These are phyloP conservation scores for Acanthurus tractus DNA, from an alignment of 2,797 vertebrate species.

Conservation along the genomic window DNA sequence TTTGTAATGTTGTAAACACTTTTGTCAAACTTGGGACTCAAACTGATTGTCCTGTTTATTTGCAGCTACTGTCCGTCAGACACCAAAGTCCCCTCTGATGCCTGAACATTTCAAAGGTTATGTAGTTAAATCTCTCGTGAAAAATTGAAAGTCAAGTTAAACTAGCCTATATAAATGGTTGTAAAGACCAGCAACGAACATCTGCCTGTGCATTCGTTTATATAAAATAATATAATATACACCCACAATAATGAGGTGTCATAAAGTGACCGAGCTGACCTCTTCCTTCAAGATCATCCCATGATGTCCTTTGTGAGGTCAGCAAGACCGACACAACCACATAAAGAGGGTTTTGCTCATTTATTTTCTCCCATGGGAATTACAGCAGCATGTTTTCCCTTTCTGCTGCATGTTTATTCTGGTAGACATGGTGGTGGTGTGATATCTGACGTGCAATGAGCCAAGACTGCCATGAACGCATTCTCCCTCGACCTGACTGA, in stretches of 20 bases:
- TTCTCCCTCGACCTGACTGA: constrained; percentile 65
- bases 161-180: background rate
- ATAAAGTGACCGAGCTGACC: constrained; percentile 54
- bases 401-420: constrained; percentile 65
- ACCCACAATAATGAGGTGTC: constrained; percentile 58
- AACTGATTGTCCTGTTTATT: background rate
- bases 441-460: constrained; percentile 74
- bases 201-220: constrained; percentile 24
- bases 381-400: constrained; percentile 59
- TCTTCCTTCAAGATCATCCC: constrained; percentile 50
- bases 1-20: constrained; percentile 5
- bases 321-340: constrained; percentile 58
- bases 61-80: constrained; percentile 20
- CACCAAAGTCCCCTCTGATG: constrained; percentile 10
- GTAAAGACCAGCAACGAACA: constrained; percentile 32
- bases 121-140: constrained; percentile 24
- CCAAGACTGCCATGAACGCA: constrained; percentile 63
- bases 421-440: constrained; percentile 69
- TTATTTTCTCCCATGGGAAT: constrained; percentile 66
- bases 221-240: constrained; percentile 43
- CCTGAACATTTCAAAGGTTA: constrained; percentile 35
- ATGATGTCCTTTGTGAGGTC: constrained; percentile 64
- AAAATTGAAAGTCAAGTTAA: constrained; percentile 13
- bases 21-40: constrained; percentile 17
- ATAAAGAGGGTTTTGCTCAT: constrained; percentile 38